These are phyloP conservation scores for Balanococcus diminutus DNA, from an alignment of 2,888 invertebrate genomes.

Conservation along the genomic window DNA sequence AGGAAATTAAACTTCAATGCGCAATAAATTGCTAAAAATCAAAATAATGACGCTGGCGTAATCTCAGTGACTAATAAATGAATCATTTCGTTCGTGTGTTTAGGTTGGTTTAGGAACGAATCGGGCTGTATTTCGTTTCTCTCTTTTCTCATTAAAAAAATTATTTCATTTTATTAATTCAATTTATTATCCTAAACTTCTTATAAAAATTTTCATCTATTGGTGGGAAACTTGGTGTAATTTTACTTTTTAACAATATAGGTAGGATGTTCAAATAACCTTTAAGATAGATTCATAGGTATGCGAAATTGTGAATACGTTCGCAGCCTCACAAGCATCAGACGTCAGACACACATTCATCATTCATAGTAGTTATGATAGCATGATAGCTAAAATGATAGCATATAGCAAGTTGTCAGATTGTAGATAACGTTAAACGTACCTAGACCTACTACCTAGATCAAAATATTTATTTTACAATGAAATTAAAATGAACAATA, in stretches of 20 bases:
- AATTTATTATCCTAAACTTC: too few relatives aligned
- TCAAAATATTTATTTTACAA: too few relatives aligned
- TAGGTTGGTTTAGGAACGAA: too few relatives aligned
- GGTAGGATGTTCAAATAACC: neutral
- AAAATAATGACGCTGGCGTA: slow-evolving; percentile 1
- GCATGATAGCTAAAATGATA: too few relatives aligned
- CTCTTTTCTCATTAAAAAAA: neutral
- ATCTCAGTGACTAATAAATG: neutral
- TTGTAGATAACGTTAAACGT: too few relatives aligned
- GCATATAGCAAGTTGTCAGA: too few relatives aligned
- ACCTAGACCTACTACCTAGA: too few relatives aligned
- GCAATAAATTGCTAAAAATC: neutral
- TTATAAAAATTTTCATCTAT: neutral
- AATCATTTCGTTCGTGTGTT: neutral
- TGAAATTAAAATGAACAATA: too few relatives aligned
- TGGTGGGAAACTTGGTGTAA: neutral
- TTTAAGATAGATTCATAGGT: too few relatives aligned
- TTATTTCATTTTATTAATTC: neutral
- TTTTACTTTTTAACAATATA: too few relatives aligned
- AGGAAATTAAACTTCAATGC: neutral
- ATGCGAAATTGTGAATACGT: neutral
- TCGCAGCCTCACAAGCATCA: neutral
- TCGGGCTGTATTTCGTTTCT: neutral
- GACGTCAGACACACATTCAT: neutral
- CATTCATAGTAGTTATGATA: too few relatives aligned